Base-by-base conservation (phyloP, 2,113 vertebrate species). In the Dendrocopos noguchii region DNA sequence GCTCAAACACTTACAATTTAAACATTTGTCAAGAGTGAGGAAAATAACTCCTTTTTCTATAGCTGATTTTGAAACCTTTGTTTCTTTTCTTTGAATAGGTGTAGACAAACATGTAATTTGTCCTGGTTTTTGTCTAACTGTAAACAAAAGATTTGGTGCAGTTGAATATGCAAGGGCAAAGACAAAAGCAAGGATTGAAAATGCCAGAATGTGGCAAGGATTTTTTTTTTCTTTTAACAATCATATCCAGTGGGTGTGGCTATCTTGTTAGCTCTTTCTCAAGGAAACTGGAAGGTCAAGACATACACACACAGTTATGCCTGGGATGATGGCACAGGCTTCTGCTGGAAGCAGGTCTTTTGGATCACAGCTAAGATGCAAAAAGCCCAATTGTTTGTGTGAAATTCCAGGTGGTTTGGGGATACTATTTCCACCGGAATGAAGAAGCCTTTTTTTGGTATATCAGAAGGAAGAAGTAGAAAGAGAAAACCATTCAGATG, bases 11-110 rank as follows among this genome's bases (percentile, higher is more conserved):
- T 36, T 75, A 27, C 28, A 84, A 55, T 68, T 92, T 85, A 93
- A 92, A 90, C 95, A 95, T 95, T 93, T 93, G 84, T 66, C 90
- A 79, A 88, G 59, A 87, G 22, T 65, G 74, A 81, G 68, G 81
- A 92, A 92, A 94, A 90, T 63, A 93, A 42, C 61, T 83, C 73
- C 4, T 28, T 92, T 94, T 92, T 88, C 80, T 56, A 24, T 20
- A 80, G 18, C n/a, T 92, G 55, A 79, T 84, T 88, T 56, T 66
- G 67, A 92, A 96, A 93, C 60, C 64, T 91, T 87, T 89, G 56
- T 87, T 93, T 60, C 6, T 33, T 61, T 90, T 74, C 79, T 80
- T 66, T 87, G 67, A 85, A 61, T 50, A 84, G 15, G 57, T 52
- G 6, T 64, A 78, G 57, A 67, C 72, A 94, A 93, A 94, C 82